Base-by-base conservation (phyloP, 2,888 invertebrate species). In the Crepidodera aurea region DNA sequence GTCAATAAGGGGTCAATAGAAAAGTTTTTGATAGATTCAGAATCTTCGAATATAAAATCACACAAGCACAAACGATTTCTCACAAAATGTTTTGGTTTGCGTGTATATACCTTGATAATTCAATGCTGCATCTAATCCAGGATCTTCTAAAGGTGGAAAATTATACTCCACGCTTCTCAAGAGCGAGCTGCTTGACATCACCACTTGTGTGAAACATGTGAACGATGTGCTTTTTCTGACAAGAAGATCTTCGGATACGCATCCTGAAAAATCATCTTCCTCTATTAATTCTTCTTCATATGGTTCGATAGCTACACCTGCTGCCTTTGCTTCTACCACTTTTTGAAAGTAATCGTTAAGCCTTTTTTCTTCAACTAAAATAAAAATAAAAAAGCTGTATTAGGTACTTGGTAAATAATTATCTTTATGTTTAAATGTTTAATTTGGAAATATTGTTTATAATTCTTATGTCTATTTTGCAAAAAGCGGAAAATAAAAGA, bases 131-230 rank as follows among this genome's bases (percentile, higher is more conserved):
- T 79, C 78, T 34, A 82, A 75, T 46, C 81, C 81, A 10, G 82
- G 82, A 72, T 82, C 79, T 51, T 72, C 70, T 4, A 79, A 51
- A 10, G 76, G 76, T 1, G 82, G 80, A 70, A 82, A 81, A 50
- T 73, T 80, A 60, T 85, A 86, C 19, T 85, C 78, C 73, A 73
- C 83, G 82, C 69, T 78, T 75, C 70, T 82, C 78, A 78, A 77
- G 74, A 68, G 78, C 76, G 77, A 85, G 82, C 82, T 85, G 79
- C 73, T 82, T 74, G 75, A 84, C 69, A 80, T 66, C 3, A 76
- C 46, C 37, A 77, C 58, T 69, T 82, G 79, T n/a, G 75, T 75
- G 13, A 82, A 66, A 66, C 81, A 82, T 68, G 71, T 71, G 64
- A 80, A 81, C 1, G 81, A 81, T 46, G 67, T 62, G 1, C 79